Evolutionary conservation across 2,797 vertebrate genomes (phyloP), one percentile per base, ranked within the genome.

Genomic region (Rhinella marina): DNA sequence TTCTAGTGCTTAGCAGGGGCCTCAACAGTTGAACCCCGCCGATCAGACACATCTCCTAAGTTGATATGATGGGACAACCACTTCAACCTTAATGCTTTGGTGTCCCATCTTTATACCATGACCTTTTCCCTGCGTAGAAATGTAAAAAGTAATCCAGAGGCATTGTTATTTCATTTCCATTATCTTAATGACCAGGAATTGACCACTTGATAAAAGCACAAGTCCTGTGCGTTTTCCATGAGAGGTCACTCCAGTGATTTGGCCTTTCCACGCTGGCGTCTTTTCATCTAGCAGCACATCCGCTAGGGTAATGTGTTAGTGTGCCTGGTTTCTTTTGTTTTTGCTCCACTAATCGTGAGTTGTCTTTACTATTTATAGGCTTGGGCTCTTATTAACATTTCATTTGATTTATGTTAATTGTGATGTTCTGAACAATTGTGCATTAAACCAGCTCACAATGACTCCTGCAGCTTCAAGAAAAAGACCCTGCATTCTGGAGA

Each of bases 361-460:
- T 62, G 57, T 16, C 59, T 48, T n/a, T 48, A 29, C 61, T 64
- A 81, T 61, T 81, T 62, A 81, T 81, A 81, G 79, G 21, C 32
- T 0, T 17, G 23, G 13, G 50, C 79, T 16, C 25, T 64, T 61
- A 64, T 64, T 81, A 81, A 62, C 29, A 41, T 25, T 81, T 29
- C 32, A 79, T 79, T 29, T 59, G 54, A 79, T 59, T 57, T 54
- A 25, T 56, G 54, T 56, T 27, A 73, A 57, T 54, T 78, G 52
- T 78, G 13, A 27, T 14, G n/a, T 7, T 27, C 3, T 29, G 56
- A 32, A 57, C 77, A 54, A 79, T 79, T 59, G 27, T 27, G 11
- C 76, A 56, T 27, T 79, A 57, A 79, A 23, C 7, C 54, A 19
- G 13, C 8, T 27, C 56, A 79, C 25, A 52, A 13, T 16, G 4